Evolutionary conservation across 64 coral and sea anemone species (phyloP).

Genomic region (Cladopsammia gracilis): DNA sequence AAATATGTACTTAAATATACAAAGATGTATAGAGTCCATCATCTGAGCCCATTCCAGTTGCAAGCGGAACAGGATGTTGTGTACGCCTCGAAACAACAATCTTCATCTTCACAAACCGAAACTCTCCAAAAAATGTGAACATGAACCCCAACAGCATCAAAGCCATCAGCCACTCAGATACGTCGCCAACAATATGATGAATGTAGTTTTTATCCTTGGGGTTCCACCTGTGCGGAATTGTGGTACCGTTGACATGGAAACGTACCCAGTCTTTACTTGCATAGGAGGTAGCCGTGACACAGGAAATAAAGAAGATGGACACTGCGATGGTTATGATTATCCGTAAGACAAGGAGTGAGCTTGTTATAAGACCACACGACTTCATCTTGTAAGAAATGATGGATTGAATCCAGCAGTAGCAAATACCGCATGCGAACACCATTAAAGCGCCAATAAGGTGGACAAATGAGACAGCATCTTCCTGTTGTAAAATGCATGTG

Average conservation of each 20-base stretch:
- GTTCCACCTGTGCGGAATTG: slow-evolving; percentile 36
- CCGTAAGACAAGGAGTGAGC: slow-evolving; percentile 57
- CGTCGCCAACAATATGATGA: slow-evolving; percentile 52
- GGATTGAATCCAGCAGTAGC: slow-evolving; percentile 85
- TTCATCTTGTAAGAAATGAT: slow-evolving; percentile 90
- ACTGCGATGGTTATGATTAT: slow-evolving; percentile 7
- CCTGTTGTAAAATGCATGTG: background rate
- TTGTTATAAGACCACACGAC: slow-evolving; percentile 79
- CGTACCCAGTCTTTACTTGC: slow-evolving; percentile 36
- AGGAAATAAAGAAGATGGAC: slow-evolving; percentile 58
- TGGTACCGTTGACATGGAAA: background rate
- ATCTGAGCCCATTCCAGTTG: slow-evolving; percentile 2
- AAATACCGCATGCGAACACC: slow-evolving; percentile 61
- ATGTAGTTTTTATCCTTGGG: slow-evolving; percentile 39
- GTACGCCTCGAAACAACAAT: slow-evolving; percentile 69
- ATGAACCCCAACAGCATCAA: slow-evolving; percentile 67
- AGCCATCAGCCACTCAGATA: slow-evolving; percentile 80
- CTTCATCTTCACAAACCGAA: slow-evolving; percentile 81
- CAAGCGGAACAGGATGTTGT: slow-evolving; percentile 60
- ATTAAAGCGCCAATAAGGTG: slow-evolving; percentile 66
- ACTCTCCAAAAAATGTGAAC: slow-evolving; percentile 90
- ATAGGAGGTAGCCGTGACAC: slow-evolving; percentile 36
- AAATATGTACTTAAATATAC: slow-evolving; percentile 1
- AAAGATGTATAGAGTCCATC: background rate
- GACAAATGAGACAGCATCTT: slow-evolving; percentile 24